A percentile compares a stretch with the other conserved stretches of the same genome.
These are phyloP conservation scores for Echeneis naucrates DNA, from an alignment of 2,797 vertebrate species.

Conservation along the genomic window DNA sequence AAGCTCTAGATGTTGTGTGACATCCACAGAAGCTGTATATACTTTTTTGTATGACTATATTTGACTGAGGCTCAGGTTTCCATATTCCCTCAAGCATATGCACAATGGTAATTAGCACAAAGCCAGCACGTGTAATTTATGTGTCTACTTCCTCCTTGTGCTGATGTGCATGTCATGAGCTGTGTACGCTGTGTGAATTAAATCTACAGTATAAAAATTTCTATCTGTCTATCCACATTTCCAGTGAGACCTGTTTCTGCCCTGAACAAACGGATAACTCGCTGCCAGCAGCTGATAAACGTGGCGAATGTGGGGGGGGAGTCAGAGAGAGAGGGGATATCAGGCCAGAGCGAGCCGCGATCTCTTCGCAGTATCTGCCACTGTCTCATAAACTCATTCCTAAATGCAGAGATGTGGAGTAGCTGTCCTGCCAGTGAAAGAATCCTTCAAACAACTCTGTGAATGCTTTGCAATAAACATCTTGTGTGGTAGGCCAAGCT, in stretches of 20 bases:
- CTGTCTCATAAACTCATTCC: slow-evolving; percentile 9
- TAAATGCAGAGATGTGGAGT: slow-evolving; percentile 45
- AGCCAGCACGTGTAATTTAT: neutral
- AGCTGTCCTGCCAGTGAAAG: slow-evolving; percentile 13
- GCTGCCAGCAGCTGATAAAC: slow-evolving; percentile 21
- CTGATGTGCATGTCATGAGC: neutral
- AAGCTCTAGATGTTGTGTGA: slow-evolving; percentile 14
- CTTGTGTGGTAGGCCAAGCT: slow-evolving; percentile 37
- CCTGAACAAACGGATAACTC: slow-evolving; percentile 14
- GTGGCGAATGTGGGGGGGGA: slow-evolving; percentile 9
- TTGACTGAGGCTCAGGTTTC: slow-evolving; percentile 9
- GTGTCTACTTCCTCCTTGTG: neutral
- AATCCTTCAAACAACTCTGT: slow-evolving; percentile 49
- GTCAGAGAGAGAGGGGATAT: neutral
- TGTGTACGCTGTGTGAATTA: neutral
- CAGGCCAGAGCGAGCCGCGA: slow-evolving; percentile 7
- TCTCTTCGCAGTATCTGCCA: slow-evolving; percentile 16
- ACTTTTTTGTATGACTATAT: neutral
- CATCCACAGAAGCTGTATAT: neutral
- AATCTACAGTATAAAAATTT: neutral
- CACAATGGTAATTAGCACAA: neutral
- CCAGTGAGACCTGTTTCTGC: slow-evolving; percentile 4
- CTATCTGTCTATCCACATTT: neutral
- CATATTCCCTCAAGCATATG: neutral
- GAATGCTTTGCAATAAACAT: slow-evolving; percentile 43